phyloP scores from a whole-genome alignment of 2,113 vertebrate species.

The Physeter macrocephalus region DNA sequence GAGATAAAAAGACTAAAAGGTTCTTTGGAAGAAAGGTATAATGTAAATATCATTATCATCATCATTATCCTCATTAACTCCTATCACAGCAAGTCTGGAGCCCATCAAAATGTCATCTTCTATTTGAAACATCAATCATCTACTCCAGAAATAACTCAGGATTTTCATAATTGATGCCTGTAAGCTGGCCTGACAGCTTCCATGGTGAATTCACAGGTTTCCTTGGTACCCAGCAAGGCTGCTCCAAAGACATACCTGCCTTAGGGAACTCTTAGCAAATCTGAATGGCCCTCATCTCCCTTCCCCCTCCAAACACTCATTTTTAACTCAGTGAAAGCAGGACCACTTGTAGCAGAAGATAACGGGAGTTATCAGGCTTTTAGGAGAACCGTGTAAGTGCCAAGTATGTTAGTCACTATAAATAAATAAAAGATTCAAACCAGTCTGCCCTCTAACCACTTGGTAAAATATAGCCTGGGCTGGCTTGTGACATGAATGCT shows the following conservation, averaged over 20 bases:
- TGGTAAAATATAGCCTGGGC: conserved; percentile 10
- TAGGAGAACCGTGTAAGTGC: not conserved
- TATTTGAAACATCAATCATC: conserved; percentile 64
- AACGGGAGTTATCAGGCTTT: conserved; percentile 43
- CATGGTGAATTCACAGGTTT: not conserved
- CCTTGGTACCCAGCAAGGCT: not conserved
- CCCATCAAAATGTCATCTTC: conserved; percentile 63
- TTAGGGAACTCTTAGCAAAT: not conserved
- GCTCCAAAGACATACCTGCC: not conserved
- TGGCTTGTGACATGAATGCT: not conserved
- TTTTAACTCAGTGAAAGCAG: conserved; percentile 21
- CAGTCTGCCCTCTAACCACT: not conserved
- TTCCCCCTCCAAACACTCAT: not conserved
- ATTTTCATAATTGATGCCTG: conserved; percentile 27
- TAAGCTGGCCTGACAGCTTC: not conserved
- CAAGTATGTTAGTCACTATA: conserved; percentile 54
- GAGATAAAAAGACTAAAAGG: conserved; percentile 36
- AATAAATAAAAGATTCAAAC: conserved; percentile 53
- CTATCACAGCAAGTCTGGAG: conserved; percentile 37
- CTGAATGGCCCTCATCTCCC: not conserved
- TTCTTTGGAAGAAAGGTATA: conserved; percentile 42
- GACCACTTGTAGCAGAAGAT: conserved; percentile 22
- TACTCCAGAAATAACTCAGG: conserved; percentile 67
- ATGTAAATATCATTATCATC: conserved; percentile 62
- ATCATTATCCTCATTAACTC: conserved; percentile 70